A percentile compares a stretch with the other conserved stretches of the same genome.
phyloP scores from a whole-genome alignment of 2,797 vertebrate genomes.

The Acropternis orthonyx region DNA sequence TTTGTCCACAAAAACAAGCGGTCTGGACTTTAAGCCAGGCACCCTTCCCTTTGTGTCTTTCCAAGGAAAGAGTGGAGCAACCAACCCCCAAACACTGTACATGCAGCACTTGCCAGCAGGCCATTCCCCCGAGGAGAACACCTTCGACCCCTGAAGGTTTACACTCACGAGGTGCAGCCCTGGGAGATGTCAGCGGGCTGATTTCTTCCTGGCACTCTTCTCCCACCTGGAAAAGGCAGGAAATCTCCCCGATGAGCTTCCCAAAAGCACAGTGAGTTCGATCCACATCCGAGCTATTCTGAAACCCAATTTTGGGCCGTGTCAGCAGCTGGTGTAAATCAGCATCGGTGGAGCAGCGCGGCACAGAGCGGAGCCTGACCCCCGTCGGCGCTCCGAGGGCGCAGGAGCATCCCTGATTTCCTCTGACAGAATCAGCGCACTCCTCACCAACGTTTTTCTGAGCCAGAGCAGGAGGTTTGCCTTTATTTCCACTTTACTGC shows the following conservation, averaged over 20 bases:
- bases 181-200: not conserved
- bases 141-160: not conserved
- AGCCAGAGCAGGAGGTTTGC: conserved; percentile 40
- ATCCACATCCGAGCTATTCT: not conserved
- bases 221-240: not conserved
- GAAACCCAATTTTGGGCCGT: not conserved
- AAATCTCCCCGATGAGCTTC: not conserved
- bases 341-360: accelerated
- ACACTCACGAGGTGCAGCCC: not conserved
- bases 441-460: not conserved
- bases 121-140: not conserved
- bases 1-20: not conserved
- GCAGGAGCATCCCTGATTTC: conserved; percentile 13
- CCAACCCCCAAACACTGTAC: too few relatives aligned
- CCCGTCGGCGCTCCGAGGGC: not conserved
- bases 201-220: not conserved
- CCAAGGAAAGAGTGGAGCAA: not conserved
- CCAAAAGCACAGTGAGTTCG: accelerated
- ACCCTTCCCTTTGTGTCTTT: not conserved
- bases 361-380: not conserved
- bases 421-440: conserved; percentile 55
- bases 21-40: not conserved
- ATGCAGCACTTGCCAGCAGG: not conserved
- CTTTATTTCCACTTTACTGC: conserved; percentile 44
- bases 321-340: not conserved